phyloP scores from a whole-genome alignment of 2,113 vertebrate species.

The Centrocercus urophasianus region DNA sequence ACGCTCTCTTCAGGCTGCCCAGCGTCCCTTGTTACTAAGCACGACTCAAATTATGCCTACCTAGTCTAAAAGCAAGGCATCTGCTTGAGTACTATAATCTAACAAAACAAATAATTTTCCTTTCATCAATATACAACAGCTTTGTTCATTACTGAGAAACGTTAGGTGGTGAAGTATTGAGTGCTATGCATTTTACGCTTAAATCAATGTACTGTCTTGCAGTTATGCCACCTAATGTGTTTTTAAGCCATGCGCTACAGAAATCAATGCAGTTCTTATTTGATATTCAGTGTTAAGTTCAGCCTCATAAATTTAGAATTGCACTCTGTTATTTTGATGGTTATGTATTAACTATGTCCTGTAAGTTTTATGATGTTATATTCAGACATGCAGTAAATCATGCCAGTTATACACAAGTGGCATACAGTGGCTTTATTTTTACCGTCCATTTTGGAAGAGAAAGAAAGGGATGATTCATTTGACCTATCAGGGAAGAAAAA shows the following conservation, averaged over 20 bases:
- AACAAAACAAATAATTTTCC: constrained; percentile 86
- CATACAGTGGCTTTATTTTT: constrained; percentile 72
- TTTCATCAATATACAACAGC: constrained; percentile 84
- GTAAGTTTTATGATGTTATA: constrained; percentile 88
- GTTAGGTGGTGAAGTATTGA: constrained; percentile 82
- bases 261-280: constrained; percentile 92
- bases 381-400: constrained; percentile 85
- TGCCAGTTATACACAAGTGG: constrained; percentile 60
- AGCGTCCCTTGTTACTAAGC: constrained; percentile 57
- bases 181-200: constrained; percentile 84
- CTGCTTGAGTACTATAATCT: constrained; percentile 67
- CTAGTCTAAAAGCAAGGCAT: constrained; percentile 68
- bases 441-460: constrained; percentile 57
- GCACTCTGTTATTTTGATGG: constrained; percentile 87
- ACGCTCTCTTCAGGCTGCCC: constrained; percentile 45
- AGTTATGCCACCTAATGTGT: constrained; percentile 93
- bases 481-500: constrained; percentile 65
- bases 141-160: constrained; percentile 83
- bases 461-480: constrained; percentile 68
- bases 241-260: constrained; percentile 90
- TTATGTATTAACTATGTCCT: constrained; percentile 88
- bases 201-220: constrained; percentile 91
- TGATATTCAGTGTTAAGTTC: constrained; percentile 87
- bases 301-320: constrained; percentile 92
- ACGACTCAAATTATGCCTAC: constrained; percentile 58